phyloP scores from a whole-genome alignment of 2,113 vertebrate species.

The Pionites leucogaster region DNA sequence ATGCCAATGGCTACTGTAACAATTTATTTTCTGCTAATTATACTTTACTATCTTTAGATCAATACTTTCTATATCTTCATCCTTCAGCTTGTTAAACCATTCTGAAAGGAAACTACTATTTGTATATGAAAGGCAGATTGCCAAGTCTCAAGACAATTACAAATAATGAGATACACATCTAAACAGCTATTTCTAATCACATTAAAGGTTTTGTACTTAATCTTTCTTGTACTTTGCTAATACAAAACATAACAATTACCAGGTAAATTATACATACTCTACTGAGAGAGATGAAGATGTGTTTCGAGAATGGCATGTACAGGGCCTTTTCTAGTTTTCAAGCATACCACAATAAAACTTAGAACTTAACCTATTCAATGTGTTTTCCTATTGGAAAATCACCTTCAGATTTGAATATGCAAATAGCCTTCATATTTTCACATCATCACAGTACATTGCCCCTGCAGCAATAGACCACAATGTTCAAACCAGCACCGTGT shows the following conservation, averaged over 20 bases:
- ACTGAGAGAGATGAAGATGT: neutral
- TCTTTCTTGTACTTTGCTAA: neutral
- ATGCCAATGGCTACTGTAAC: neutral
- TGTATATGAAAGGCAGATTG: neutral
- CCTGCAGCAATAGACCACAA: accelerated
- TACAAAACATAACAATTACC: neutral
- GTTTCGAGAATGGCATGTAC: accelerated
- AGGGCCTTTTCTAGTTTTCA: neutral
- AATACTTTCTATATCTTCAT: neutral
- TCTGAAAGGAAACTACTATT: neutral
- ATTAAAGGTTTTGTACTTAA: neutral
- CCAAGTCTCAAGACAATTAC: neutral
- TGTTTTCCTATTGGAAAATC: neutral
- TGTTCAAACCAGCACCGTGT: neutral
- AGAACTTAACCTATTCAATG: neutral
- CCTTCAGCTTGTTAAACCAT: neutral
- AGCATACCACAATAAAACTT: neutral
- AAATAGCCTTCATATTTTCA: neutral
- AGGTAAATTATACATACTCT: neutral
- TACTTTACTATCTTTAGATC: neutral
- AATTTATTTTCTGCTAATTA: neutral
- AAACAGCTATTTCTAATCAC: neutral
- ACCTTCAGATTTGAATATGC: neutral
- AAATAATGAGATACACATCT: neutral
- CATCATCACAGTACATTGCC: neutral